Conservation (phyloP, 2,888 invertebrate species). For the Apantesis nais region DNA sequence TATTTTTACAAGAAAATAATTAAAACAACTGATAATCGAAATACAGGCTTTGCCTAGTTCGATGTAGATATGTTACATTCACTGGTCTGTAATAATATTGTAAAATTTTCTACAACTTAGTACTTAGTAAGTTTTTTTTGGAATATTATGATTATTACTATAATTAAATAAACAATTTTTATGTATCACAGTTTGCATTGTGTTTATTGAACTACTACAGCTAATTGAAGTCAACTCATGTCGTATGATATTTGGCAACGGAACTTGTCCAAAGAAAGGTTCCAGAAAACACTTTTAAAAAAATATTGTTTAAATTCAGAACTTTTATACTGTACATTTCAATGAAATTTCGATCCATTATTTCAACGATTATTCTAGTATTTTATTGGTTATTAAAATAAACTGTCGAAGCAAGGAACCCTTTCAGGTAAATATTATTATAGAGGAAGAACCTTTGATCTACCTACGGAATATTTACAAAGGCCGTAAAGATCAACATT, state of each 20-base stretch:
- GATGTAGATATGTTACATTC: too few relatives aligned
- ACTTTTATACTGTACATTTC: neutral
- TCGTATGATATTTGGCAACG: neutral
- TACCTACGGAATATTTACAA: constrained; percentile 3
- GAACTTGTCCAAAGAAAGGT: neutral
- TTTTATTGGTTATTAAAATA: neutral
- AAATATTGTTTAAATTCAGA: neutral
- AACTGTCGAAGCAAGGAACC: neutral
- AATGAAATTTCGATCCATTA: neutral
- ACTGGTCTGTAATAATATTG: too few relatives aligned
- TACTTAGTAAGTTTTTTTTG: neutral
- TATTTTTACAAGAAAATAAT: too few relatives aligned
- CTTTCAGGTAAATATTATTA: neutral
- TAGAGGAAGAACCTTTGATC: neutral
- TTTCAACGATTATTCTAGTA: too few relatives aligned
- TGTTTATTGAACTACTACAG: neutral
- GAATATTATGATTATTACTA: too few relatives aligned
- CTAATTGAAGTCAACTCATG: neutral
- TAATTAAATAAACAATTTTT: too few relatives aligned
- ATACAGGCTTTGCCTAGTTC: too few relatives aligned
- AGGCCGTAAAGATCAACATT: neutral
- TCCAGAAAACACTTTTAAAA: neutral
- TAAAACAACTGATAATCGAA: too few relatives aligned
- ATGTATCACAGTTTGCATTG: too few relatives aligned
- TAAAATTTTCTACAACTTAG: too few relatives aligned